These are phyloP conservation scores for Trichechus manatus DNA, from an alignment of 2,113 vertebrate genomes.

Conservation along the genomic window DNA sequence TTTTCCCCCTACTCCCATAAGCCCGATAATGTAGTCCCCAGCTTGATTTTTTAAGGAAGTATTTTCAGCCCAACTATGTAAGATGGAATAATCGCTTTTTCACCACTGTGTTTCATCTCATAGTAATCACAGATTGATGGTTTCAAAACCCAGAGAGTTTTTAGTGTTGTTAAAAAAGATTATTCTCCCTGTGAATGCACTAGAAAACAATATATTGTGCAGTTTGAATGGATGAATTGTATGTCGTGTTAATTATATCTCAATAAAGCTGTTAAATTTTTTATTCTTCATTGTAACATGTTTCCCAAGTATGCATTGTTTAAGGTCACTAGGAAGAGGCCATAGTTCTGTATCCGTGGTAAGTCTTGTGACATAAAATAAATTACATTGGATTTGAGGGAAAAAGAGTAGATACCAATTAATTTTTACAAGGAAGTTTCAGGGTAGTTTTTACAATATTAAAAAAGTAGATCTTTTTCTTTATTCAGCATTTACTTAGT, in stretches of 20 bases:
- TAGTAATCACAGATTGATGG: conserved; percentile 22
- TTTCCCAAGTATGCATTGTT: conserved; percentile 43
- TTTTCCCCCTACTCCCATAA: neutral
- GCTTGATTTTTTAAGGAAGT: conserved; percentile 46
- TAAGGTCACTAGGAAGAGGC: neutral
- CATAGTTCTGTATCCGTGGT: neutral
- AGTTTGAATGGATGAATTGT: conserved; percentile 17
- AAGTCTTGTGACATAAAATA: conserved; percentile 38
- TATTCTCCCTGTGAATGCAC: neutral
- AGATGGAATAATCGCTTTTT: conserved; percentile 12
- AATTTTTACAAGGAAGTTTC: conserved; percentile 41
- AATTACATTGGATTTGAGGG: conserved; percentile 28
- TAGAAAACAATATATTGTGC: conserved; percentile 21
- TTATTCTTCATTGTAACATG: conserved; percentile 13
- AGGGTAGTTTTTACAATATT: conserved; percentile 33
- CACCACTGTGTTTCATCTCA: neutral
- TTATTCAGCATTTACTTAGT: conserved; percentile 5
- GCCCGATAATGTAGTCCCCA: neutral
- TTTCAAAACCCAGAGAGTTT: neutral
- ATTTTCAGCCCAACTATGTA: neutral
- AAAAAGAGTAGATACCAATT: conserved; percentile 13
- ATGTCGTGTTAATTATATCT: conserved; percentile 46
- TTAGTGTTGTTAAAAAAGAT: neutral
- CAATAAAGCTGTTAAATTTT: conserved; percentile 22
- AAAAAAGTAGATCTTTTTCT: neutral